Evolutionary conservation across 2,113 vertebrate genomes (phyloP), one percentile per base, ranked within the genome.

Genomic region (Catharus minimus): DNA sequence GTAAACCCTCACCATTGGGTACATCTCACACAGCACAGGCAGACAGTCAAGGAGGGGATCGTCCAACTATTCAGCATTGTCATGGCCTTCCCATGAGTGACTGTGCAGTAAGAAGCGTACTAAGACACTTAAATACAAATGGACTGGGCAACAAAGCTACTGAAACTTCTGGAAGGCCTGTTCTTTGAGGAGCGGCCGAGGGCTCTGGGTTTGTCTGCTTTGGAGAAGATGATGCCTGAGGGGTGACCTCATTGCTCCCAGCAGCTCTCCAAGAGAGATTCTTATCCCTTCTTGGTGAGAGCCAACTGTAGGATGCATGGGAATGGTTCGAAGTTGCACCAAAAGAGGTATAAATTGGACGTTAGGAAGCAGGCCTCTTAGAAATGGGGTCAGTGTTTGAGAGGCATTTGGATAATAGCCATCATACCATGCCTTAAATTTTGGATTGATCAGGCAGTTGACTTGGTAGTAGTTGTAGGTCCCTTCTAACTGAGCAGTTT

Each of bases 161-260:
- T 58, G n/a, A 47, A 38, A 38, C 15, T 13, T 27, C 23, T 73
- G 22, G 32, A 38, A 73, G 43, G 38, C 38, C 16, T 52, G 38
- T 58, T 23, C 16, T 52, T 4, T 52, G 60, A 57, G 50, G 30
- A 87, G 36, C 0, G 0, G 21, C 33, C 10, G 26, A 43, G 53
- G 10, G 21, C 11, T 38, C 18, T 30, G 38, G 24, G 10, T 57
- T 46, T 44, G 22, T 52, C 44, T 39, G 0, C 19, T n/a, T 20
- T 38, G 19, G 44, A 46, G 52, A 73, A 65, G 39, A 52, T 3
- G 3, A 46, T 14, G 46, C n/a, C 22, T 30, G 19, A 60, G 28
- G 20, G 24, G 9, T 28, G 19, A 55, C 41, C 30, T 47, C 13
- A 8, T 30, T 62, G 30, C 17, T 79, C 22, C 27, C 46, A n/a